Evolutionary conservation across 1,140 invertebrate species (phyloP), one percentile per base, ranked within the genome.

Genomic region (Listronotus oregonensis): DNA sequence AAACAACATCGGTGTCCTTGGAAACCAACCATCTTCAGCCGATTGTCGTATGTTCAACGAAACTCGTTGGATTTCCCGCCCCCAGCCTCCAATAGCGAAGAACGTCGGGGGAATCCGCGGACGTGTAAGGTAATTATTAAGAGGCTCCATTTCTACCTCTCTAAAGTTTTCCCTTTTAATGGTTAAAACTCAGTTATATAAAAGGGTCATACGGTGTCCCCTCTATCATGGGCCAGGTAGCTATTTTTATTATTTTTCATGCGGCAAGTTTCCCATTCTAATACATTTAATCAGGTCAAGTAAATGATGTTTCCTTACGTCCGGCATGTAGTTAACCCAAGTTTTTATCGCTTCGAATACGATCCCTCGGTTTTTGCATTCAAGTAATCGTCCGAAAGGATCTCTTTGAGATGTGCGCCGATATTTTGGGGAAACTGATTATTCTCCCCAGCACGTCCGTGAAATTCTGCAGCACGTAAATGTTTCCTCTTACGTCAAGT

Each of bases 51-150:
- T 6, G 87, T 90, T 93, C 91, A 15, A 93, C 83, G 70, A 89
- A 87, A 80, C 86, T 91, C 0, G 89, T 92, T 1, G 90, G 90
- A 64, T 86, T 88, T 11, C 89, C 89, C 4, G 87, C 87, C 87
- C 90, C 91, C 91, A 94, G 6, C 91, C 91, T 6, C 87, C 89
- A 49, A 91, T 83, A 6, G 87, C 86, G 72, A 91, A 90, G 1
- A 91, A 90, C 84, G 72, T 89, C 86, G 66, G 83, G 0, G 90
- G 89, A 42, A 90, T 82, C 56, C 90, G 75, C 0, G 89, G 87
- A 44, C 86, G 77, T 12, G 83, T 79, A 4, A 87, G 69, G 2
- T 83, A 84, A 71, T 86, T 82, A 63, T 69, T 60, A 5, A 82
- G 82, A 2, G 84, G 71, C 65, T 86, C 85, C 11, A 82, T 77